A percentile compares a stretch with the other conserved stretches of the same genome.
phyloP scores from a whole-genome alignment of 2,797 vertebrate genomes.

The Leptodactylus fallax region DNA sequence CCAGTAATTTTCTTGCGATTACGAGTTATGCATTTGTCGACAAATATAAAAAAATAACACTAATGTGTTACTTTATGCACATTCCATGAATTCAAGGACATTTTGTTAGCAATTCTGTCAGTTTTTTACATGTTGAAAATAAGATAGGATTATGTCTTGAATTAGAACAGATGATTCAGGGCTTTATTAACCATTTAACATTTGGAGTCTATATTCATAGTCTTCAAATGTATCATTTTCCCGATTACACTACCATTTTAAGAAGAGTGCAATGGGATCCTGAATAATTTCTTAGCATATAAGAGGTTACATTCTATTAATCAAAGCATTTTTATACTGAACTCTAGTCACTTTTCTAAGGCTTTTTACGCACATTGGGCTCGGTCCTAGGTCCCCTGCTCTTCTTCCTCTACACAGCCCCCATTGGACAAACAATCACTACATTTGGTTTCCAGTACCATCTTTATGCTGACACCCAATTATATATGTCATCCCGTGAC shows the following conservation, averaged over 20 bases:
- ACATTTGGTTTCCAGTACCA: no score
- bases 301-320: no score
- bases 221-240: background rate
- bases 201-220: background rate
- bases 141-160: background rate
- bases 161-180: background rate
- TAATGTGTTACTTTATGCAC: slow-evolving; percentile 23
- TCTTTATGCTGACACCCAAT: no score
- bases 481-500: no score
- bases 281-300: no score
- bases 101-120: background rate
- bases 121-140: background rate
- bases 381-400: no score
- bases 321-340: no score
- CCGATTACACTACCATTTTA: background rate
- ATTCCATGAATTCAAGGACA: slow-evolving; percentile 5
- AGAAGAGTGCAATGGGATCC: no score
- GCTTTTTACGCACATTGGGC: no score
- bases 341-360: no score
- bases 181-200: background rate
- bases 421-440: no score
- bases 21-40: slow-evolving; percentile 47
- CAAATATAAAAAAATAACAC: slow-evolving; percentile 24
- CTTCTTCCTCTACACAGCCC: no score
- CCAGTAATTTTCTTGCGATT: slow-evolving; percentile 54